A percentile compares a stretch with the other conserved stretches of the same genome.
Evolutionary conservation across 2,888 invertebrate species (phyloP).

Genomic region (Biston stratarius): DNA sequence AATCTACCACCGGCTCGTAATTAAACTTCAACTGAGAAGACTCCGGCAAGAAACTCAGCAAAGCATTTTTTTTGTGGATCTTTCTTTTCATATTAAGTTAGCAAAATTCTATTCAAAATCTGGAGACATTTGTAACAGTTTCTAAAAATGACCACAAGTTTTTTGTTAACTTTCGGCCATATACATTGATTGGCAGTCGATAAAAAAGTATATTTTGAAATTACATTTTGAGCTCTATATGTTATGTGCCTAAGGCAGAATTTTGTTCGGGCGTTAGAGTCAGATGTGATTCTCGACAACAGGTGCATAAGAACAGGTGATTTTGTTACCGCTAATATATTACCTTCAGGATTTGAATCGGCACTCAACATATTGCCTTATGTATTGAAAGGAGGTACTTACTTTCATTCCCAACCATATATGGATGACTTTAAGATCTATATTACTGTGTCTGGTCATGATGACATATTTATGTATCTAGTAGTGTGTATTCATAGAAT

Average conservation of each 20-base stretch:
- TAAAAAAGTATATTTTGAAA: conserved; percentile 48
- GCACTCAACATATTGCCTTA: conserved; percentile 73
- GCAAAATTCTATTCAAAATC: conserved; percentile 11
- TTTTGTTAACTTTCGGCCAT: conserved; percentile 59
- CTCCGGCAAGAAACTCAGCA: no score
- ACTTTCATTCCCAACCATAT: conserved; percentile 45
- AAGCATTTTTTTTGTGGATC: no score
- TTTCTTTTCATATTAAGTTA: no score
- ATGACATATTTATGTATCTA: conserved; percentile 61
- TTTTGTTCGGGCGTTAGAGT: conserved; percentile 52
- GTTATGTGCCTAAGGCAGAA: conserved; percentile 36
- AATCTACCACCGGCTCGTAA: no score
- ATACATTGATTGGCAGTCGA: conserved; percentile 56
- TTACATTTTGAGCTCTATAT: conserved; percentile 45
- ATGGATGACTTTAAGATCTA: conserved; percentile 35
- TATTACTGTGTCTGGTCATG: conserved; percentile 43
- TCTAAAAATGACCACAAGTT: conserved; percentile 63
- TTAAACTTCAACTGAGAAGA: no score
- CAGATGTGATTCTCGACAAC: conserved; percentile 83
- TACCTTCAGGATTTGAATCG: conserved; percentile 77
- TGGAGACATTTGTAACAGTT: conserved; percentile 48
- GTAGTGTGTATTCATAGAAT: conserved; percentile 46
- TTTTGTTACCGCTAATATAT: conserved; percentile 82
- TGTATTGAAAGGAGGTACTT: conserved; percentile 49
- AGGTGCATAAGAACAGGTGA: conserved; percentile 84